phyloP scores from a whole-genome alignment of 2,888 invertebrate genomes.

The Gymnocheta viridis region DNA sequence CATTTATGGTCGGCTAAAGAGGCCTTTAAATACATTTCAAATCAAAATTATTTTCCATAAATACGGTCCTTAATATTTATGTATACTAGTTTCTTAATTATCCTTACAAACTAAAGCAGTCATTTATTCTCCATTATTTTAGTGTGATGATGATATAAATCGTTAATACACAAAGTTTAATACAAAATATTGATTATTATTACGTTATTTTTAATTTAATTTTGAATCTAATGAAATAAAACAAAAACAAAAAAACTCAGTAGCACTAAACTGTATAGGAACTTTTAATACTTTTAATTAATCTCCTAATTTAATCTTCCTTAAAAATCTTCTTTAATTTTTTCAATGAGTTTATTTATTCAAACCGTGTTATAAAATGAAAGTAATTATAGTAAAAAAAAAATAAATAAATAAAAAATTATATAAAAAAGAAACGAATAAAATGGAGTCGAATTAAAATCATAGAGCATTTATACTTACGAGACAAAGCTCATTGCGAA shows the following conservation, averaged over 20 bases:
- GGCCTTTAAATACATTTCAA: no score
- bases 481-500: neutral
- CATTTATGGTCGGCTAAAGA: no score
- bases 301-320: slow-evolving; percentile 66
- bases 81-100: slow-evolving; percentile 34
- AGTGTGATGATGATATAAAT: slow-evolving; percentile 46
- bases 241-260: slow-evolving; percentile 34
- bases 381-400: slow-evolving; percentile 35
- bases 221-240: neutral
- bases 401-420: slow-evolving; percentile 40
- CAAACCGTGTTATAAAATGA: slow-evolving; percentile 8
- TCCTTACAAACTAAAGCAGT: slow-evolving; percentile 80
- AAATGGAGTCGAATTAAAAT: neutral
- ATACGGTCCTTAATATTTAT: neutral
- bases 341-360: slow-evolving; percentile 29
- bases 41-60: no score
- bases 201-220: neutral
- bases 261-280: slow-evolving; percentile 59
- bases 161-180: slow-evolving; percentile 29
- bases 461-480: neutral
- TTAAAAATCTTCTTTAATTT: slow-evolving; percentile 19
- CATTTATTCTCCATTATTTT: slow-evolving; percentile 81
- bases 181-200: neutral
- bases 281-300: slow-evolving; percentile 52
- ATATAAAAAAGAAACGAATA: neutral